Conservation (phyloP, 2,113 vertebrate genomes). For the Carettochelys insculpta region DNA sequence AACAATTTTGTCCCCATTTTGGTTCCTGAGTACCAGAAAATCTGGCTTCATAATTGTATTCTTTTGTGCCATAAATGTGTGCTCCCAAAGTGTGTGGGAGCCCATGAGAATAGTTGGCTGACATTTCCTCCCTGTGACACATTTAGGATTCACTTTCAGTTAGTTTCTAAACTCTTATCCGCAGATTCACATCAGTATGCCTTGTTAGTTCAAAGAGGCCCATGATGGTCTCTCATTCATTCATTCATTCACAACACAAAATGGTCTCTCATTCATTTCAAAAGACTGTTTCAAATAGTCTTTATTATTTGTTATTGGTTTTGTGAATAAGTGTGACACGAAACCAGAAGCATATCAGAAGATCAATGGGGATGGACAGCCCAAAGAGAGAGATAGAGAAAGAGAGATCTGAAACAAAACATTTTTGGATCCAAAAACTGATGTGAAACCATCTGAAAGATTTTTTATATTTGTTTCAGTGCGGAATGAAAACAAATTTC, state of each 20-base stretch:
- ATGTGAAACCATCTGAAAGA: neutral
- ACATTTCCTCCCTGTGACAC: neutral
- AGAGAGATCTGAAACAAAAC: neutral
- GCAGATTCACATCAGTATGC: neutral
- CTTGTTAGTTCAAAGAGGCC: neutral
- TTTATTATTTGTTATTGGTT: neutral
- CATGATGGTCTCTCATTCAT: neutral
- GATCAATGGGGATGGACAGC: neutral
- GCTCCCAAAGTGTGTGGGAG: neutral
- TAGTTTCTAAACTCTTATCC: neutral
- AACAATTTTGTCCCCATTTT: neutral
- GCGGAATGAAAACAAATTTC: neutral
- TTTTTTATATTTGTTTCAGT: neutral
- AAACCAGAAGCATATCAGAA: neutral
- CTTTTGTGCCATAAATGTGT: neutral
- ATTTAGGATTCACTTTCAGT: neutral
- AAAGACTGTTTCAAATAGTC: neutral
- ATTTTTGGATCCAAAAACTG: neutral
- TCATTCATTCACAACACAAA: neutral
- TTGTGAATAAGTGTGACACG: neutral
- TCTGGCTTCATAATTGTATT: neutral
- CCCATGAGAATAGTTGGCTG: neutral
- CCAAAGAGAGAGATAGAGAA: neutral
- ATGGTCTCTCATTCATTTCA: neutral
- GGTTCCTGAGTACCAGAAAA: neutral